Conservation (phyloP, 2,113 vertebrate genomes). For the Catagonus wagneri region DNA sequence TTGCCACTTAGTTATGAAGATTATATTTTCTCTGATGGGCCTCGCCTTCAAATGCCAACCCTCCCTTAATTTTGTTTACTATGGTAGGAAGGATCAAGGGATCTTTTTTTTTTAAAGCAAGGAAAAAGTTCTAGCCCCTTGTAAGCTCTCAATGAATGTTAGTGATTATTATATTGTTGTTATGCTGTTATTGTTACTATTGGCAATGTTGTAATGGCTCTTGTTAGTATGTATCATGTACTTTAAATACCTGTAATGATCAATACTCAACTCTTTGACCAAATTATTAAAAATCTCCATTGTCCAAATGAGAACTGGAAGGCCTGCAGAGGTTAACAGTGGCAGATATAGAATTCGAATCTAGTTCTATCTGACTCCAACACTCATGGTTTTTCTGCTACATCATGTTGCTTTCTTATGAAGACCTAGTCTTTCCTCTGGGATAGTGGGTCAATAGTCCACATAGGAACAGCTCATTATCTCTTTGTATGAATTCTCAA, state of each 20-base stretch:
- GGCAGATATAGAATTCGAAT: background rate
- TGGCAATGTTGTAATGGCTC: background rate
- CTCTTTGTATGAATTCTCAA: slow-evolving; percentile 20
- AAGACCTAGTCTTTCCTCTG: background rate
- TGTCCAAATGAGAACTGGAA: background rate
- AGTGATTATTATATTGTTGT: background rate
- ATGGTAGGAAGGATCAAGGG: background rate
- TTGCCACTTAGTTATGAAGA: background rate
- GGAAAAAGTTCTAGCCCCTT: background rate
- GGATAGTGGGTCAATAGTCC: background rate
- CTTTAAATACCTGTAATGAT: background rate
- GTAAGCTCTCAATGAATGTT: background rate
- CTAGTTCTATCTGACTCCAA: background rate
- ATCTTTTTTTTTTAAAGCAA: background rate
- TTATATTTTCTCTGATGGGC: background rate
- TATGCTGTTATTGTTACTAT: background rate
- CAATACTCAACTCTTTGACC: background rate
- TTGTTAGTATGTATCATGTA: background rate
- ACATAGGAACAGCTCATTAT: background rate
- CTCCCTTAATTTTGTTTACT: background rate
- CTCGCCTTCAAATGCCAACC: background rate
- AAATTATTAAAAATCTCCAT: background rate
- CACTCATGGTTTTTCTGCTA: background rate
- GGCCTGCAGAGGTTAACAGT: background rate
- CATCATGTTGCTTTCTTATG: background rate